phyloP scores from a whole-genome alignment of 2,888 invertebrate species.

The Mellilla xanthometata region DNA sequence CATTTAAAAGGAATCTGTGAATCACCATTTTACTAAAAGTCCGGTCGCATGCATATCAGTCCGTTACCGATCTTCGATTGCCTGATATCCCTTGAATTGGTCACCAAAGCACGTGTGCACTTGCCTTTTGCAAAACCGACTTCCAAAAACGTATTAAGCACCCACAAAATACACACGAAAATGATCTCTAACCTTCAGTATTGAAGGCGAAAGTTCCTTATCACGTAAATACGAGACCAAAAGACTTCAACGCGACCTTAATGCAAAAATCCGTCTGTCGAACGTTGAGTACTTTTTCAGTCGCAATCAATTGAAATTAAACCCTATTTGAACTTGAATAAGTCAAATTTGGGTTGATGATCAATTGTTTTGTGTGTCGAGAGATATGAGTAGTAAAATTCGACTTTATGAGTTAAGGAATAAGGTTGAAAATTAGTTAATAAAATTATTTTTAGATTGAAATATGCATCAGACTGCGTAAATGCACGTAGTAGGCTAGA shows the following conservation, averaged over 20 bases:
- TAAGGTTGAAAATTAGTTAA: no score
- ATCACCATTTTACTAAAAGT: constrained; percentile 39
- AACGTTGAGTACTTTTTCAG: constrained; percentile 8
- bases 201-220: constrained; percentile 2
- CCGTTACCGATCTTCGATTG: constrained; percentile 62
- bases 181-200: background rate
- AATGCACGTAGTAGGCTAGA: constrained; percentile 48
- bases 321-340: background rate
- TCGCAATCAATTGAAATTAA: constrained; percentile 6
- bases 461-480: constrained; percentile 26
- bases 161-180: constrained; percentile 1
- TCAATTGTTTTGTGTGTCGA: no score
- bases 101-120: constrained; percentile 56
- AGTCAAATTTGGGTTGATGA: background rate
- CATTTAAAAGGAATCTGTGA: constrained; percentile 22
- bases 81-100: constrained; percentile 36
- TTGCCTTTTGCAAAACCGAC: constrained; percentile 48
- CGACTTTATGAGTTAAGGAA: no score
- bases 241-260: constrained; percentile 23
- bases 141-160: constrained; percentile 16
- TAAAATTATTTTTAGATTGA: no score
- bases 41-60: constrained; percentile 48
- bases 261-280: constrained; percentile 20
- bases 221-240: constrained; percentile 9
- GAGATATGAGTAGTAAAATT: no score